Evolutionary conservation across 2,888 invertebrate species (phyloP), one percentile per base, ranked within the genome.

Genomic region (Leptogaster cylindrica): DNA sequence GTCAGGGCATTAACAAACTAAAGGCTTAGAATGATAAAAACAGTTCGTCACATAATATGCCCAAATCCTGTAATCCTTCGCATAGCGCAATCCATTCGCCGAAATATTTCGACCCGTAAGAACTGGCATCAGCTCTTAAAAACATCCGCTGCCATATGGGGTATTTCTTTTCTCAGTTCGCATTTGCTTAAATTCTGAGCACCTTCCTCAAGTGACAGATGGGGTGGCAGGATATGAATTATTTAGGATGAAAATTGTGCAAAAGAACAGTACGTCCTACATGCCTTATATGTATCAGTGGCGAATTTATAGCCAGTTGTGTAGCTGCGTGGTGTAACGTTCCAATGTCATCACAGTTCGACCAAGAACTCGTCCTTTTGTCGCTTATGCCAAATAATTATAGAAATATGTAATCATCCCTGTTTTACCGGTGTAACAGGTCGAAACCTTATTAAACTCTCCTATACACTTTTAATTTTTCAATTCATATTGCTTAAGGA

Each of bases 191-290:
- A 20, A 14, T 3, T 27, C 20, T 4, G 27, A 10, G 25, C 12
- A 18, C 7, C 16, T 12, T 23, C 25, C 23, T 23, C 12, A 10
- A 14, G 8, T 14, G 31, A 25, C n/a, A 2, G 28, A 12, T 28
- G 10, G 63, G 63, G 46, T 63, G 46, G 44, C 46, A 63, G 44
- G 39, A 44, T 18, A 63, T 63, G 63, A 63, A 63, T 63, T 63
- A 63, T 63, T 63, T 44, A 63, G 31, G 6, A 63, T 31, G 18
- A 63, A 44, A 58, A 58, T 58, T 58, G 58, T 39, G 58, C 58
- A 58, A 58, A 46, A 58, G 39, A 58, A 39, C 36, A 14, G 58
- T 41, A 25, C 39, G 39, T 58, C 58, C 36, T 55, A 36, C 55
- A 55, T 55, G 33, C 20, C 23, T 50, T 16, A 36, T 58, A 31